phyloP scores from a whole-genome alignment of 2,888 invertebrate genomes.

The Anthophora plumipes region DNA sequence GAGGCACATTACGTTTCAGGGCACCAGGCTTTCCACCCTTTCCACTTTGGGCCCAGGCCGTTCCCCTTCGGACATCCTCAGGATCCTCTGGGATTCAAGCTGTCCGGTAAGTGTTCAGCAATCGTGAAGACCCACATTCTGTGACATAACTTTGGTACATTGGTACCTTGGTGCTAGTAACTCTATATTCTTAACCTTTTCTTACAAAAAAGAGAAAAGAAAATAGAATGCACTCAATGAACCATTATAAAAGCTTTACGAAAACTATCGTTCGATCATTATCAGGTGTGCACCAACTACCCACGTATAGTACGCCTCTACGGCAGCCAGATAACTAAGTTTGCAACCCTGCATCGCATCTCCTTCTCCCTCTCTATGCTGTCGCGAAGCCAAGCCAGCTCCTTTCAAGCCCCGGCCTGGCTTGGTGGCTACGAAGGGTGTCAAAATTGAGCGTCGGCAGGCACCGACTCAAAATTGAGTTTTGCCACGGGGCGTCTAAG shows the following conservation, averaged over 20 bases:
- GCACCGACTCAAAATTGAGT: slow-evolving; percentile 83
- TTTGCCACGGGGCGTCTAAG: slow-evolving; percentile 80
- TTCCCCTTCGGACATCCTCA: slow-evolving; percentile 89
- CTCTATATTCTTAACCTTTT: no score
- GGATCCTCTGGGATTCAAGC: slow-evolving; percentile 94
- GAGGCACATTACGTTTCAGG: slow-evolving; percentile 83
- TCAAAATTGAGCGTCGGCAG: slow-evolving; percentile 83
- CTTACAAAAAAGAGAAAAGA: no score
- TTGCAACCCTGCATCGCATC: slow-evolving; percentile 68
- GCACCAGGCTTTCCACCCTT: slow-evolving; percentile 95
- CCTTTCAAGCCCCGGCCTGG: slow-evolving; percentile 47
- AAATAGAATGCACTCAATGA: no score
- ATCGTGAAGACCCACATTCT: slow-evolving; percentile 34
- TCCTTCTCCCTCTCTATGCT: slow-evolving; percentile 35
- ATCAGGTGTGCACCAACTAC: slow-evolving; percentile 48
- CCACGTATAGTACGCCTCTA: slow-evolving; percentile 62
- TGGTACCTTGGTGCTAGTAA: no score
- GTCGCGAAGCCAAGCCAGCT: slow-evolving; percentile 41
- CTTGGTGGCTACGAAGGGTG: slow-evolving; percentile 80
- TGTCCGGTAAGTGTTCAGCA: slow-evolving; percentile 89
- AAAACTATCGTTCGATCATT: no score
- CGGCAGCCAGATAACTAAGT: slow-evolving; percentile 80
- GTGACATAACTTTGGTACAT: no score
- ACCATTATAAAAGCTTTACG: no score
- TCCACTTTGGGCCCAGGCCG: slow-evolving; percentile 93